A percentile compares a stretch with the other conserved stretches of the same genome.
These are phyloP conservation scores for Tragelaphus scriptus DNA, from an alignment of 2,113 vertebrate genomes.

Conservation along the genomic window DNA sequence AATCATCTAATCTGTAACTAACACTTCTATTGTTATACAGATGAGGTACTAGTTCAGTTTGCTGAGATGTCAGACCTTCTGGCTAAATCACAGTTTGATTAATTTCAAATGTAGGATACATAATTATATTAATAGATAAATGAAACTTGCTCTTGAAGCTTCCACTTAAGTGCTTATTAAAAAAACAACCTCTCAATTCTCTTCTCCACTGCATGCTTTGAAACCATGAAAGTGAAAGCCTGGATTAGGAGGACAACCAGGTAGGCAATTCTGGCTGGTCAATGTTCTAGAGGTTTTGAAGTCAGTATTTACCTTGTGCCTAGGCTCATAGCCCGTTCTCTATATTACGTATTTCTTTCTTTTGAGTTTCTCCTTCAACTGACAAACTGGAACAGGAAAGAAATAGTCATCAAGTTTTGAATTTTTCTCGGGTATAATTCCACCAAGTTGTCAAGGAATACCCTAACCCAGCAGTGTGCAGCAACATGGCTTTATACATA, in stretches of 20 bases:
- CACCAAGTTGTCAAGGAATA: not conserved
- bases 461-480: not conserved
- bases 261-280: not conserved
- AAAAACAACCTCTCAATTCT: not conserved
- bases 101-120: not conserved
- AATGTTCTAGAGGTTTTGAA: not conserved
- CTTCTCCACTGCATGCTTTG: not conserved
- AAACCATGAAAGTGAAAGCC: not conserved
- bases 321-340: not conserved
- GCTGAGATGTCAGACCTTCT: constrained; percentile 1
- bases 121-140: not conserved
- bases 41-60: not conserved
- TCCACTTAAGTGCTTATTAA: not conserved
- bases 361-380: not conserved
- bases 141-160: not conserved
- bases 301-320: not conserved
- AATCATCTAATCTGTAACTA: not conserved
- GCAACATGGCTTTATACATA: not conserved
- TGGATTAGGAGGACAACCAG: not conserved
- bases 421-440: not conserved
- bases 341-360: not conserved
- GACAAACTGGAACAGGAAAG: not conserved
- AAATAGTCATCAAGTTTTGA: not conserved
- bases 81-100: not conserved
- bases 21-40: not conserved